Conservation (phyloP, 53 echinoderm and acorn worm genomes). For the Mesocentrotus franciscanus region DNA sequence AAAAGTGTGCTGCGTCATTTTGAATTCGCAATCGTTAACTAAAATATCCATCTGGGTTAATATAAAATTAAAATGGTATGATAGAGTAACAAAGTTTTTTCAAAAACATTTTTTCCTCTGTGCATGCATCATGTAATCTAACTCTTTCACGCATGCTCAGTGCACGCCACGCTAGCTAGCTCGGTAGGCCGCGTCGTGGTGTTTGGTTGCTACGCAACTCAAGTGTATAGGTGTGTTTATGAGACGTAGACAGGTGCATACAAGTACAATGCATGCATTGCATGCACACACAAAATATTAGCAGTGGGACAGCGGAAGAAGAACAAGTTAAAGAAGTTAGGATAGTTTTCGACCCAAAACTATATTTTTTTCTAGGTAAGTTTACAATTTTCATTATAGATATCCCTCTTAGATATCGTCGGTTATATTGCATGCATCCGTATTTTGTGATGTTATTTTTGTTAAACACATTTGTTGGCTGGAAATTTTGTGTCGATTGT, state of each 20-base stretch:
- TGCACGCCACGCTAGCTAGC: neutral
- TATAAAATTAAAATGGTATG: too few relatives aligned
- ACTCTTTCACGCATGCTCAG: neutral
- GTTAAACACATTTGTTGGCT: too few relatives aligned
- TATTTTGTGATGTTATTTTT: neutral
- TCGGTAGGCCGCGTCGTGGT: too few relatives aligned
- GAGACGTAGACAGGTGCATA: too few relatives aligned
- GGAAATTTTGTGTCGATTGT: too few relatives aligned
- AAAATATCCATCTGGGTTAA: too few relatives aligned
- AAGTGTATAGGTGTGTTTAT: conserved; percentile 5
- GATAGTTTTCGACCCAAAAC: neutral
- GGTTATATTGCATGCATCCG: neutral
- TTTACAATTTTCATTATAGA: neutral
- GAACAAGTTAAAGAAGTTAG: neutral
- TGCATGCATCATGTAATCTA: neutral
- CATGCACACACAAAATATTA: neutral
- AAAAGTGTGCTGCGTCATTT: too few relatives aligned
- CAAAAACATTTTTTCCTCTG: neutral
- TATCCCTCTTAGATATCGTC: neutral
- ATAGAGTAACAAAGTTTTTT: neutral
- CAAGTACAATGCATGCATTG: neutral
- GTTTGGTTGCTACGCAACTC: conserved; percentile 20
- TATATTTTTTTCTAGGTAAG: neutral
- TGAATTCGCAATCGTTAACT: too few relatives aligned
- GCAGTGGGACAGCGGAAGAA: neutral